These are phyloP conservation scores for Phrynosoma platyrhinos DNA, from an alignment of 2,113 vertebrate species.

Conservation along the genomic window DNA sequence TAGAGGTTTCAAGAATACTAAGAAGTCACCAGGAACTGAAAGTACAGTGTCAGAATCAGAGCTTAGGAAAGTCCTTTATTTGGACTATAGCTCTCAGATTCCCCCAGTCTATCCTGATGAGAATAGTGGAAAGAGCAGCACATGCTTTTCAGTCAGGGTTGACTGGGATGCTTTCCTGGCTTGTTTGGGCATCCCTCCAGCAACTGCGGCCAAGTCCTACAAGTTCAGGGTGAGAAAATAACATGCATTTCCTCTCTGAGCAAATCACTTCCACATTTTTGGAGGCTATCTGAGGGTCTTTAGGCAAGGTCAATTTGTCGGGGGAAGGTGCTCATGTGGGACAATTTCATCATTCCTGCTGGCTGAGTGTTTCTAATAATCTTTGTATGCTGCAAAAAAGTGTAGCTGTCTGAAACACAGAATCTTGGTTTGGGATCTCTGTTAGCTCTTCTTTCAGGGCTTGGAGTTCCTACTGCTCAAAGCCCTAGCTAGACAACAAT, in stretches of 20 bases:
- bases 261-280: slow-evolving; percentile 73
- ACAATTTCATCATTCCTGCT: slow-evolving; percentile 28
- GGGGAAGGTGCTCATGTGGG: slow-evolving; percentile 37
- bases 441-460: neutral
- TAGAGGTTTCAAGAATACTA: slow-evolving; percentile 23
- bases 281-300: slow-evolving; percentile 52
- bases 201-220: slow-evolving; percentile 51
- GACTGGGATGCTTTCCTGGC: slow-evolving; percentile 11
- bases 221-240: slow-evolving; percentile 40
- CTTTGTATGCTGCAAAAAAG: neutral
- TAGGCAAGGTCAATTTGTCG: slow-evolving; percentile 37
- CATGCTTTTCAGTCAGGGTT: slow-evolving; percentile 29
- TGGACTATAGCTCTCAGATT: too few species aligned
- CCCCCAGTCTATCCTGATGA: too few species aligned
- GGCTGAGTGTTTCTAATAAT: neutral
- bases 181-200: slow-evolving; percentile 41
- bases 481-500: neutral
- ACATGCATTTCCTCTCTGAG: slow-evolving; percentile 57
- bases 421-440: neutral
- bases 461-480: neutral
- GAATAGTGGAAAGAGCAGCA: neutral
- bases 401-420: slow-evolving; percentile 8
- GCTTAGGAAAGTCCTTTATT: too few species aligned
- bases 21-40: slow-evolving; percentile 10
- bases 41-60: neutral